These are phyloP conservation scores for Merops nubicus DNA, from an alignment of 2,113 vertebrate species.

Conservation along the genomic window DNA sequence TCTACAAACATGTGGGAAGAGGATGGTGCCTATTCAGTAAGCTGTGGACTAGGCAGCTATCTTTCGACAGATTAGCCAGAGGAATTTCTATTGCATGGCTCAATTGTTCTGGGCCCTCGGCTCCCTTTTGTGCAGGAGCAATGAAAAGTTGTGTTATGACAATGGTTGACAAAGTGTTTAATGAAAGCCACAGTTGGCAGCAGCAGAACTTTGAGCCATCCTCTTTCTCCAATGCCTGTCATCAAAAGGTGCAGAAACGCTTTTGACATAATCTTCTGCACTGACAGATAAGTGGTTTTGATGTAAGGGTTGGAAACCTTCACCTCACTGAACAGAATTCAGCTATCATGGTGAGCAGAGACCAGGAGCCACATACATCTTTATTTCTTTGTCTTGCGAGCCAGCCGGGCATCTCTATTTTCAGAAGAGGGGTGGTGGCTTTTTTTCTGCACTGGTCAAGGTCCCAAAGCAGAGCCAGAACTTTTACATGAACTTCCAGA, in stretches of 20 bases:
- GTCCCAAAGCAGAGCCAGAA: not conserved
- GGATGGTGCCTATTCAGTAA: slow-evolving; percentile 61
- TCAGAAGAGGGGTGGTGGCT: not conserved
- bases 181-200: slow-evolving; percentile 75
- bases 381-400: not conserved
- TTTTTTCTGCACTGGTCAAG: not conserved
- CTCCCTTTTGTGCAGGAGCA: slow-evolving; percentile 80
- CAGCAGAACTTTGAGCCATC: slow-evolving; percentile 57
- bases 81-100: slow-evolving; percentile 76
- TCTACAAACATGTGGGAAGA: slow-evolving; percentile 51
- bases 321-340: slow-evolving; percentile 8
- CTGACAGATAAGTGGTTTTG: slow-evolving; percentile 73
- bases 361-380: not conserved
- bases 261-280: slow-evolving; percentile 57
- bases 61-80: slow-evolving; percentile 83
- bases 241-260: slow-evolving; percentile 63
- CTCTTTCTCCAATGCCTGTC: slow-evolving; percentile 45
- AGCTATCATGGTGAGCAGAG: not conserved
- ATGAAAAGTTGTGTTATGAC: slow-evolving; percentile 78
- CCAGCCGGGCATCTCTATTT: not conserved
- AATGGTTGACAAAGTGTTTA: slow-evolving; percentile 78
- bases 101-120: slow-evolving; percentile 75
- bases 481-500: fast-evolving
- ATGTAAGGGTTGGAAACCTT: slow-evolving; percentile 52
- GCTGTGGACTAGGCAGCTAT: slow-evolving; percentile 74